These are phyloP conservation scores for Actinostola sp. DNA, from an alignment of 92 coral and sea anemone species.

Conservation along the genomic window DNA sequence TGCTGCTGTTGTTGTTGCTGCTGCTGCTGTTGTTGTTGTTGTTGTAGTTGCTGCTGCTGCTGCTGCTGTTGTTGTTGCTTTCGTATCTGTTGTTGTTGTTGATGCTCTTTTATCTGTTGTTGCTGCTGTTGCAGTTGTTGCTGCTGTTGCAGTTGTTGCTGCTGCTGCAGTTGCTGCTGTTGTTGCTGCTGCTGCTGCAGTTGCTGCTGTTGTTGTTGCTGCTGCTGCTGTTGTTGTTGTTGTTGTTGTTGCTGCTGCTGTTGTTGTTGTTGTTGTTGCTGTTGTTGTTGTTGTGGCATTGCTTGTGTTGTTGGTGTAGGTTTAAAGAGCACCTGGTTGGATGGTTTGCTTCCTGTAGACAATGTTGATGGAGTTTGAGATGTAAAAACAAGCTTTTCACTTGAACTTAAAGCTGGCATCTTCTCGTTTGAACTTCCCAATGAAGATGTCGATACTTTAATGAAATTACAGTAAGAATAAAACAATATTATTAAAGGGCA, in stretches of 20 bases:
- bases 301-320: conserved; percentile 13
- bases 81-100: conserved; percentile 16
- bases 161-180: conserved; percentile 14
- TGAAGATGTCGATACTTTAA: neutral
- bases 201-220: conserved; percentile 24
- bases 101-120: conserved; percentile 1
- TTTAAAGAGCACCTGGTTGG: conserved; percentile 8
- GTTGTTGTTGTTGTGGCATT: conserved; percentile 16
- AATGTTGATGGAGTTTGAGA: conserved; percentile 9
- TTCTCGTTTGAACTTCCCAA: neutral
- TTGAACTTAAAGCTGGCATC: neutral
- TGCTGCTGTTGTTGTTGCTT: neutral
- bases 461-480: too few species aligned
- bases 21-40: conserved; percentile 4
- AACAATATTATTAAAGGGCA: too few species aligned
- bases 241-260: conserved; percentile 15
- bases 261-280: conserved; percentile 16
- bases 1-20: conserved; percentile 5
- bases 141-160: conserved; percentile 9
- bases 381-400: neutral
- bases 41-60: conserved; percentile 14
- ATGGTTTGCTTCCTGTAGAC: neutral
- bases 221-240: conserved; percentile 10
- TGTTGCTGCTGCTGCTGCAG: conserved; percentile 8
- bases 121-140: conserved; percentile 9